phyloP scores from a whole-genome alignment of 2,113 vertebrate species.

The Gymnobelideus leadbeateri region DNA sequence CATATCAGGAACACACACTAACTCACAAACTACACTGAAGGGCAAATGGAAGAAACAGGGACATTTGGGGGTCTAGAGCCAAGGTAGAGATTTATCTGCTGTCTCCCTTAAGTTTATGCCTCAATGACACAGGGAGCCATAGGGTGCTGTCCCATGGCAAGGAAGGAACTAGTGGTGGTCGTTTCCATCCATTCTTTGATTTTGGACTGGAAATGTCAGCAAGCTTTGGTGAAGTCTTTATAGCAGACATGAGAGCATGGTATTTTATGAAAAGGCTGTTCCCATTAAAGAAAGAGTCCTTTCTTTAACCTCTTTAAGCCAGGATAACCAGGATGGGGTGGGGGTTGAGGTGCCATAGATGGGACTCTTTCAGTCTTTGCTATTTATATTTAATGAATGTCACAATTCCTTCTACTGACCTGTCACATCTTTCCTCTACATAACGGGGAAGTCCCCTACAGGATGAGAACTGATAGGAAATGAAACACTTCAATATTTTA shows the following conservation, averaged over 20 bases:
- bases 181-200: not conserved
- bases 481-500: not conserved
- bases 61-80: not conserved
- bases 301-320: not conserved
- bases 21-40: not conserved
- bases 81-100: not conserved
- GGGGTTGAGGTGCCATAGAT: not conserved
- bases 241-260: not conserved
- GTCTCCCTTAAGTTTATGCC: not conserved
- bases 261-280: not conserved
- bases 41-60: not conserved
- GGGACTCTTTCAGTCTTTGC: not conserved
- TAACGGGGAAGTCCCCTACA: not conserved
- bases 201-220: not conserved
- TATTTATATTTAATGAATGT: not conserved
- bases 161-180: not conserved
- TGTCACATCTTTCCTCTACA: not conserved
- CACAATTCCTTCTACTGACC: not conserved
- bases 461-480: not conserved
- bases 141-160: not conserved
- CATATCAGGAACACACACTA: not conserved
- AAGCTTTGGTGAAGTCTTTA: not conserved
- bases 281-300: not conserved
- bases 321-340: not conserved
- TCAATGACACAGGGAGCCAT: not conserved